Percentiles rank a stretch among this genome's conserved stretches.
These are phyloP conservation scores for Rhagium mordax DNA, from an alignment of 2,888 invertebrate genomes.

Conservation along the genomic window DNA sequence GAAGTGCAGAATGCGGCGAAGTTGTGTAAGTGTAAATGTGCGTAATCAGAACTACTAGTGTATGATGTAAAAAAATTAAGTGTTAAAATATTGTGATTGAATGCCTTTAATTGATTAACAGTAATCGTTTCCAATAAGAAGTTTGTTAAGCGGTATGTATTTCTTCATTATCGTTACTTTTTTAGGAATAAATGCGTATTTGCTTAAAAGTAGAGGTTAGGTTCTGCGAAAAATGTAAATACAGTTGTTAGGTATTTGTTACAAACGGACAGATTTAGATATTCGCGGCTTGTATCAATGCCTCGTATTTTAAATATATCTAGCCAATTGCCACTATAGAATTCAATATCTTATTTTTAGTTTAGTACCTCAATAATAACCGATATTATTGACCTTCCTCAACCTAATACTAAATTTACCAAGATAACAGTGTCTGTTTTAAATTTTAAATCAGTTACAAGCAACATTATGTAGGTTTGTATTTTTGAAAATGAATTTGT, in stretches of 20 bases:
- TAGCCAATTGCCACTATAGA: too few species aligned
- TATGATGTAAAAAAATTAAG: constrained; percentile 1
- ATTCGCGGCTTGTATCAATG: too few species aligned
- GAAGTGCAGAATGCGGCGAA: not conserved
- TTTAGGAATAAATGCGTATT: constrained; percentile 5
- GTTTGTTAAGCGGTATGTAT: constrained; percentile 1
- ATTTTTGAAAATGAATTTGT: not conserved
- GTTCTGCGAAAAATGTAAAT: constrained; percentile 21
- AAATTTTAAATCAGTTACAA: not conserved
- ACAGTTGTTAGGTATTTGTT: not conserved
- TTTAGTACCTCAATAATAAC: not conserved
- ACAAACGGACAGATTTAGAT: too few species aligned
- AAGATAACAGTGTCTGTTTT: not conserved
- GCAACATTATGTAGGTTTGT: not conserved
- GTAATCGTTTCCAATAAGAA: not conserved
- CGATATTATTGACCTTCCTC: constrained; percentile 19
- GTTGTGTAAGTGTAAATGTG: constrained; percentile 11
- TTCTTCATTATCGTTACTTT: not conserved
- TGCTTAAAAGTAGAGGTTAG: constrained; percentile 24
- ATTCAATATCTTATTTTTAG: too few species aligned
- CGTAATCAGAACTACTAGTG: not conserved
- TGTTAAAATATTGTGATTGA: constrained; percentile 4
- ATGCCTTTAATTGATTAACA: constrained; percentile 1
- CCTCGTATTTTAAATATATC: too few species aligned
- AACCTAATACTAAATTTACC: not conserved